Conservation (phyloP, 1,140 invertebrate genomes). For the Pararge aegeria region DNA sequence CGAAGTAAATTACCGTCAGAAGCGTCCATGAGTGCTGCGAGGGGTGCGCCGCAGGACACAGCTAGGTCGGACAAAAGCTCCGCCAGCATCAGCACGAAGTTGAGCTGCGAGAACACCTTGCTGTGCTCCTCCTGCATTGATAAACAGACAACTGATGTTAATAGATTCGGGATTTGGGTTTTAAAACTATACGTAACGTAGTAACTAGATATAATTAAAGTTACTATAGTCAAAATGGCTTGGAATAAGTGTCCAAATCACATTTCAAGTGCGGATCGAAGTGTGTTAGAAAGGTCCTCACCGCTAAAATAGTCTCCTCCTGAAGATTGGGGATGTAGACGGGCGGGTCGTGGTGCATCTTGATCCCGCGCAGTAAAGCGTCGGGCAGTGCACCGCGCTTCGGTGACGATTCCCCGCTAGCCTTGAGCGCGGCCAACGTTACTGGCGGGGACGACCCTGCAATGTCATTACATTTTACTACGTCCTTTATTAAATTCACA, state of each 20-base stretch:
- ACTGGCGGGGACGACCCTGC: conserved; percentile 87
- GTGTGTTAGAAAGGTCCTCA: too few relatives aligned
- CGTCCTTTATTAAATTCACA: too few relatives aligned
- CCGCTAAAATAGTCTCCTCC: conserved; percentile 96
- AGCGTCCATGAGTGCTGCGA: conserved; percentile 64
- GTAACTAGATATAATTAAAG: too few relatives aligned
- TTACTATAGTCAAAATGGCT: too few relatives aligned
- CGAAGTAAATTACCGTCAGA: conserved; percentile 51
- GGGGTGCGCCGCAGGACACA: conserved; percentile 68
- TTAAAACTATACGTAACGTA: too few relatives aligned
- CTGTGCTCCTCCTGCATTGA: conserved; percentile 70
- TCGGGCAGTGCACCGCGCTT: conserved; percentile 88
- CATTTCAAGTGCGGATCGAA: too few relatives aligned
- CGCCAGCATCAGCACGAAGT: conserved; percentile 72
- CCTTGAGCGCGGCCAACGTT: conserved; percentile 76
- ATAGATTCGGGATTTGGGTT: too few relatives aligned
- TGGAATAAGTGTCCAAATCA: too few relatives aligned
- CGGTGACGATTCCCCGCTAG: conserved; percentile 84
- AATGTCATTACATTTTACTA: too few relatives aligned
- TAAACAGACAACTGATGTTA: too few relatives aligned
- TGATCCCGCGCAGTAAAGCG: conserved; percentile 71
- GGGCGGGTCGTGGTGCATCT: conserved; percentile 81
- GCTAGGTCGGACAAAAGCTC: conserved; percentile 69
- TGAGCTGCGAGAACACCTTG: conserved; percentile 72
- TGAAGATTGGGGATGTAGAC: conserved; percentile 95